Evolutionary conservation across 2,113 vertebrate genomes (phyloP), one percentile per base, ranked within the genome.

Genomic region (Aix galericulata): DNA sequence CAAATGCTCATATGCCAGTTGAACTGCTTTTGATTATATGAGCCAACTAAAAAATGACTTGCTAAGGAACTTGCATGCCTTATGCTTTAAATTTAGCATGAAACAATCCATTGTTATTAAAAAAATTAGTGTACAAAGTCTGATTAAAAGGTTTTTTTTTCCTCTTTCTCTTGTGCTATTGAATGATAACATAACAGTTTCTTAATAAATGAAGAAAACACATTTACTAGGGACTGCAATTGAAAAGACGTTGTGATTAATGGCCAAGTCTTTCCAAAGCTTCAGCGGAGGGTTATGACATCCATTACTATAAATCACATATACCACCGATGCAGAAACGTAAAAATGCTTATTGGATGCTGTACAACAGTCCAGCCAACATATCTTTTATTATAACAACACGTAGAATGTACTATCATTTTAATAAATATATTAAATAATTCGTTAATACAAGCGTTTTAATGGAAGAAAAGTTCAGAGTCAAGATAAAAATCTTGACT

Each of bases 231-330:
- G 86, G 84, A 91, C 78, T 90, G 44, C 81, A 90, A 69, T 1
- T 72, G 86, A 75, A 91, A 97, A 86, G 74, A 73, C 1, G 0
- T 60, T 73, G 89, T 96, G 95, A 97, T 91, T 85, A 95, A 97
- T 95, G 73, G 81, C 55, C 76, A 92, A 64, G 26, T 72, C 84
- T 79, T 82, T 84, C 79, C 69, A 93, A 90, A 96, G 80, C 90
- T 93, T 75, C 76, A 66, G 82, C 17, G 3, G 67, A 74, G 53
- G 90, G 84, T 93, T 96, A 91, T 75, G 88, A 95, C 93, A 97
- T 88, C 88, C 95, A 97, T 97, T 96, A 96, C 12, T 66, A 93
- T 81, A 94, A 89, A 95, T 91, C 74, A 88, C 85, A 55, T 60
- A 82, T 63, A 27, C 59, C 52, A 82, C 66, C 23, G 8, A 68